A percentile compares a stretch with the other conserved stretches of the same genome.
Evolutionary conservation across 2,888 invertebrate genomes (phyloP).

Genomic region (Eristalis intricaria): DNA sequence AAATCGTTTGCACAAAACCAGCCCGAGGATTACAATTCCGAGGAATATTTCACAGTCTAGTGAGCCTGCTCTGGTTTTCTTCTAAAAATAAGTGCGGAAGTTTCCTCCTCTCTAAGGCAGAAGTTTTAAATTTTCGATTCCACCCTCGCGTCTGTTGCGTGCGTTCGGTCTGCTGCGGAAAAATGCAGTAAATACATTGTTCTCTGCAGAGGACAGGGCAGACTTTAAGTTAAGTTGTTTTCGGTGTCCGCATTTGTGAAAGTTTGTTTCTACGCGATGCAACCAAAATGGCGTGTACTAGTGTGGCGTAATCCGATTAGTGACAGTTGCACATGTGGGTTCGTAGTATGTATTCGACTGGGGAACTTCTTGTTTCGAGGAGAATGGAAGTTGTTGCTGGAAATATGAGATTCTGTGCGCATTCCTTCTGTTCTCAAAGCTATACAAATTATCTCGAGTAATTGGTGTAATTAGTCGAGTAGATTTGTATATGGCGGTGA

Average conservation of each 20-base stretch:
- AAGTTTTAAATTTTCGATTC: neutral
- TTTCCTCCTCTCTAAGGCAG: neutral
- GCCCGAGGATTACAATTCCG: slow-evolving; percentile 7
- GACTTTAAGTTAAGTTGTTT: neutral
- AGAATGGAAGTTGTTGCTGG: neutral
- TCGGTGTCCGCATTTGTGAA: neutral
- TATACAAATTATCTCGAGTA: too few species aligned
- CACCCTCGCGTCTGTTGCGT: neutral
- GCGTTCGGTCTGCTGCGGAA: neutral
- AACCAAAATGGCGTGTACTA: neutral
- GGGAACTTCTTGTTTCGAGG: neutral
- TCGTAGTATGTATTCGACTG: neutral
- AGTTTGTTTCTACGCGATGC: neutral
- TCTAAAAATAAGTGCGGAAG: neutral
- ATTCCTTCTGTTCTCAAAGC: too few species aligned
- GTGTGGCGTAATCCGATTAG: neutral
- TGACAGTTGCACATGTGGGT: neutral
- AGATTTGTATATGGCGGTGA: too few species aligned
- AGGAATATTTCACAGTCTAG: slow-evolving; percentile 27
- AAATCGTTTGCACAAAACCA: slow-evolving; percentile 11
- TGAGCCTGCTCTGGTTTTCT: neutral
- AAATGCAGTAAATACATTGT: neutral
- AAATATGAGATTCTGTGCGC: neutral
- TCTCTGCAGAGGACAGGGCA: neutral
- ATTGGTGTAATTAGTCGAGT: too few species aligned